Evolutionary conservation across 2,113 vertebrate genomes (phyloP), one percentile per base, ranked within the genome.

Genomic region (Ictidomys tridecemlineatus): DNA sequence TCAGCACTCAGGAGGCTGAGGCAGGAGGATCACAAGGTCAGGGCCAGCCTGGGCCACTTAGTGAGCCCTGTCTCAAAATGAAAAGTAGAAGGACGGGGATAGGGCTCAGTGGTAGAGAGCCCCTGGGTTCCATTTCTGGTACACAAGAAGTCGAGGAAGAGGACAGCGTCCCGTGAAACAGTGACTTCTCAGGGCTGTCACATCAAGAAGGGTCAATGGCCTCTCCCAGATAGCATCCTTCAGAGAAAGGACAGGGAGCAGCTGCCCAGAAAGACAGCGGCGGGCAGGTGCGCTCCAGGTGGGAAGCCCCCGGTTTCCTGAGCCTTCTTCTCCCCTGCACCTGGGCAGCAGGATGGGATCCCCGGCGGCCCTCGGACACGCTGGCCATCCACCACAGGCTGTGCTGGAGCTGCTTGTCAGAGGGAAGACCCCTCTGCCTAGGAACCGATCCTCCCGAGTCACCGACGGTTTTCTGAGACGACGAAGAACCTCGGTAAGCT

Each of bases 301-400:
- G 0, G 37, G 17, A 78, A 45, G 92, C 2, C 26, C 26, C 14
- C 2, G 6, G 16, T 5, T 56, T 48, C 85, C 65, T 1, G 14
- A 37, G 8, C 56, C 39, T 24, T 18, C 1, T 12, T 11, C 51
- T 45, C 56, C 14, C 22, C 45, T 17, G 45, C 11, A 2, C 37
- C 1, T 4, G 1, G 9, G n/a, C 61, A 37, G 26, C 13, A 6
- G 30, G 28, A 28, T 4, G 18, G 39, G 2, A 22, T 13, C 11
- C 65, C 61, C 14, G 10, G 5, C 26, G 28, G 20, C 85, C 28
- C 37, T 39, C 90, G 32, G 53, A 84, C 42, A 61, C 20, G 10
- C 17, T 11, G 20, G 22, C 17, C 24, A 1, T 16, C 56, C 42
- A 4, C 3, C 2, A 0, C 8, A 9, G 18, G 32, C 11, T 39